phyloP scores from a whole-genome alignment of 2,888 invertebrate genomes.

The Pyrgus malvae region DNA sequence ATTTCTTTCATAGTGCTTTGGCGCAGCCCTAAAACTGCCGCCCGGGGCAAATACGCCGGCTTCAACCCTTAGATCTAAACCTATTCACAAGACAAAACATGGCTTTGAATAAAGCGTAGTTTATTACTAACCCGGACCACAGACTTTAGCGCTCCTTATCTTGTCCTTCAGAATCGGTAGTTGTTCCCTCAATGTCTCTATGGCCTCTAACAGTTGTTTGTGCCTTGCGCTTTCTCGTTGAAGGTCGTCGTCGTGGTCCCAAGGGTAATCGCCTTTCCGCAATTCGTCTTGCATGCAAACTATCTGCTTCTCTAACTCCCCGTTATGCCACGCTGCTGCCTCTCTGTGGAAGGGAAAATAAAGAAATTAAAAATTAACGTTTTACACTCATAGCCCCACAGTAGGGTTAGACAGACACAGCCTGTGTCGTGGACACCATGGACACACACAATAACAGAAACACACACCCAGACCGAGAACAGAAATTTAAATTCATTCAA shows the following conservation, averaged over 20 bases:
- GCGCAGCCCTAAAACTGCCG: too few relatives aligned
- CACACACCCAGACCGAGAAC: too few relatives aligned
- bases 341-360: conserved; percentile 50
- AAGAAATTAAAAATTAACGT: not conserved
- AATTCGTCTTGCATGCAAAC: conserved; percentile 69
- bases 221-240: conserved; percentile 62
- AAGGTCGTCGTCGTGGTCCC: conserved; percentile 69
- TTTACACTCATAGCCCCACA: too few relatives aligned
- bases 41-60: too few relatives aligned
- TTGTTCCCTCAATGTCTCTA: conserved; percentile 61
- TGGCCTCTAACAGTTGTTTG: conserved; percentile 63
- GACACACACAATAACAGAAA: too few relatives aligned
- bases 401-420: too few relatives aligned
- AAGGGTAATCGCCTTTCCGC: conserved; percentile 62
- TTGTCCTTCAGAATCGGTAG: conserved; percentile 67
- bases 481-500: too few relatives aligned
- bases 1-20: too few relatives aligned
- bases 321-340: conserved; percentile 73
- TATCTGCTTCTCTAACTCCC: conserved; percentile 72
- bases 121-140: conserved; percentile 68
- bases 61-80: too few relatives aligned
- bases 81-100: too few relatives aligned
- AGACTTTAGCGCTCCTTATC: conserved; percentile 72
- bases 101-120: too few relatives aligned
- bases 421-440: too few relatives aligned